Percentiles rank a stretch among this genome's conserved stretches.
These are phyloP conservation scores for Chondrilla cf. caribensis DNA, from an alignment of 37 sponge, comb jelly and placozoan species.

Conservation along the genomic window DNA sequence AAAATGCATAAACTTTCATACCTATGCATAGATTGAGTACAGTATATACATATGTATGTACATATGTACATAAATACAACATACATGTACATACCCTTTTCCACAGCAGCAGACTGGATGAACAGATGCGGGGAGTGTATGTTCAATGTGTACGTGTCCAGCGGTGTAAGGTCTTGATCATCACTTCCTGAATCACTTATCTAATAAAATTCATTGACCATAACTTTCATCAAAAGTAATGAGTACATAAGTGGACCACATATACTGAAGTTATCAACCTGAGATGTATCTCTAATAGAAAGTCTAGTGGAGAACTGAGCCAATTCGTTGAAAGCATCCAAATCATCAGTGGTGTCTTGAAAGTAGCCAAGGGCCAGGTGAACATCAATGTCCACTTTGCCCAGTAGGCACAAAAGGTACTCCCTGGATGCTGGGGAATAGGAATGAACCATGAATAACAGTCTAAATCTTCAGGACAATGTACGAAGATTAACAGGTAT, in stretches of 20 bases:
- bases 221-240: background rate
- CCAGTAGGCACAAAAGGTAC: slow-evolving; percentile 43
- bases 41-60: background rate
- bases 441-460: background rate
- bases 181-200: slow-evolving; percentile 25
- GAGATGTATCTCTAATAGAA: slow-evolving; percentile 51
- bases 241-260: too few relatives aligned
- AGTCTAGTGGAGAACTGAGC: slow-evolving; percentile 64
- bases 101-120: slow-evolving; percentile 72
- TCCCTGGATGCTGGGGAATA: background rate
- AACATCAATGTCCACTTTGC: slow-evolving; percentile 69
- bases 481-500: background rate
- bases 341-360: slow-evolving; percentile 38
- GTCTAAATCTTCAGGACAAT: background rate
- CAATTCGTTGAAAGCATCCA: slow-evolving; percentile 66
- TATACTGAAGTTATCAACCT: slow-evolving; percentile 24
- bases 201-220: background rate
- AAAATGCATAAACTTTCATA: too few relatives aligned
- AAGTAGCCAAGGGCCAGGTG: slow-evolving; percentile 57
- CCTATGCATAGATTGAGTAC: background rate
- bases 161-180: background rate
- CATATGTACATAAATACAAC: background rate
- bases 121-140: slow-evolving; percentile 67
- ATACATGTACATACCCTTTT: slow-evolving; percentile 49
- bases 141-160: slow-evolving; percentile 62